Evolutionary conservation across 2,888 invertebrate species (phyloP), one percentile per base, ranked within the genome.

Genomic region (Ophion ellenae): DNA sequence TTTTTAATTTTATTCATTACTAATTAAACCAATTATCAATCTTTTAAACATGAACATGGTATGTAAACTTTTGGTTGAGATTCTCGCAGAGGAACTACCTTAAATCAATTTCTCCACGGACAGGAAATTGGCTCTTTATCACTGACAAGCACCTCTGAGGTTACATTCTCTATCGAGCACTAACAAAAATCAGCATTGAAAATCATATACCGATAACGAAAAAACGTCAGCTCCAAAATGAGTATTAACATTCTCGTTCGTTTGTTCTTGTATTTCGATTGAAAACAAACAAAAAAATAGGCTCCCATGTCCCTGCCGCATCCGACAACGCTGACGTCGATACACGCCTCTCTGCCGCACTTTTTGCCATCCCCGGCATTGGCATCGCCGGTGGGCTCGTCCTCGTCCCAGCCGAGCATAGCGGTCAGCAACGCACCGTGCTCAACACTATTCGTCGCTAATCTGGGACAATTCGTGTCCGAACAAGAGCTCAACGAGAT

Each of bases 401-500:
- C 96, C 88, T 96, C 96, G 91, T 96, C 96, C 82, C 96, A 96
- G 94, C 96, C 95, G 87, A 96, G 96, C 94, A 95, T 96, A 96
- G 96, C 95, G 94, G 96, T 96, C 91, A 95, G 95, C 94, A 97
- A 97, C 94, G 97, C 97, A 90, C 99, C 99, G 91, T 99, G 99
- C 96, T 98, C 98, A 92, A 99, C 99, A 90, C 97, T 99, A 90
- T 99, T 99, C 95, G 99, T 99, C 94, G 99, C 99, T 93, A 99
- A 99, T 95, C 96, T 99, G 93, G 99, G 99, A 90, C 98, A 98
- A 95, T 98, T 98, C 95, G 99, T 99, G 93, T 98, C 98, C 90
- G 99, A 99, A 95, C 99, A 99, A 94, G 99, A 99, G 95, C 97
- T 99, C 91, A 99, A 99, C 96, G 99, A 99, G 95, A 97, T 99